Conservation (phyloP, 1,140 invertebrate species). For the Chelonus insularis region DNA sequence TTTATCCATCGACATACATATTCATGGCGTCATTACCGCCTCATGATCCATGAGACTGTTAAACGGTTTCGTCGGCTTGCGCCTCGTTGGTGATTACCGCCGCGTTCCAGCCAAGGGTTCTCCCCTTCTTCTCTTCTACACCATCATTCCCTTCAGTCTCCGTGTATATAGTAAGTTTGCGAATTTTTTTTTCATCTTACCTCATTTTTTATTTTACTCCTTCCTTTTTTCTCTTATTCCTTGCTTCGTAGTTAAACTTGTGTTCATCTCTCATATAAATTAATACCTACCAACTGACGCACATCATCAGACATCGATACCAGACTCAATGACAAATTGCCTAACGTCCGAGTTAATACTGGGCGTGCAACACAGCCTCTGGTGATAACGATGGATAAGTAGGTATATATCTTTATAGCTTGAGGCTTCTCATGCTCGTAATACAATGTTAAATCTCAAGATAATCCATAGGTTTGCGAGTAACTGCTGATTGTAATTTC, state of each 20-base stretch:
- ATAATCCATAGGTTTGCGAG: too few relatives aligned
- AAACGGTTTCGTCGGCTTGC: conserved; percentile 41
- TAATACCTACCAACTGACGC: conserved; percentile 28
- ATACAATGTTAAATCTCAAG: too few relatives aligned
- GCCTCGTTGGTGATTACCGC: conserved; percentile 19
- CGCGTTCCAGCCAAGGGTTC: background rate
- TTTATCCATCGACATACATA: conserved; percentile 39
- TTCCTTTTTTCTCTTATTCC: background rate
- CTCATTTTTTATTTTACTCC: conserved; percentile 2
- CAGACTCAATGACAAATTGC: conserved; percentile 26
- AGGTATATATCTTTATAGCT: conserved; percentile 16
- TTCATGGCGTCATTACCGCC: conserved; percentile 50
- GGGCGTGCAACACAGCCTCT: background rate
- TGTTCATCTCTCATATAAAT: conserved; percentile 7
- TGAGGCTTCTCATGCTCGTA: too few relatives aligned
- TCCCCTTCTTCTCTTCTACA: background rate
- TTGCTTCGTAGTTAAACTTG: background rate
- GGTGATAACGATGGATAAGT: conserved; percentile 32
- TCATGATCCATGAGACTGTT: conserved; percentile 46
- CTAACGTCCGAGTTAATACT: conserved; percentile 29
- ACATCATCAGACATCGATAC: conserved; percentile 18
- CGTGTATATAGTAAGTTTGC: background rate
- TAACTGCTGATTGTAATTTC: too few relatives aligned
- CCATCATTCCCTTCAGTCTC: background rate
- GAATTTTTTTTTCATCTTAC: background rate